These are phyloP conservation scores for Meandrina meandrites DNA, from an alignment of 92 coral and sea anemone genomes.

Conservation along the genomic window DNA sequence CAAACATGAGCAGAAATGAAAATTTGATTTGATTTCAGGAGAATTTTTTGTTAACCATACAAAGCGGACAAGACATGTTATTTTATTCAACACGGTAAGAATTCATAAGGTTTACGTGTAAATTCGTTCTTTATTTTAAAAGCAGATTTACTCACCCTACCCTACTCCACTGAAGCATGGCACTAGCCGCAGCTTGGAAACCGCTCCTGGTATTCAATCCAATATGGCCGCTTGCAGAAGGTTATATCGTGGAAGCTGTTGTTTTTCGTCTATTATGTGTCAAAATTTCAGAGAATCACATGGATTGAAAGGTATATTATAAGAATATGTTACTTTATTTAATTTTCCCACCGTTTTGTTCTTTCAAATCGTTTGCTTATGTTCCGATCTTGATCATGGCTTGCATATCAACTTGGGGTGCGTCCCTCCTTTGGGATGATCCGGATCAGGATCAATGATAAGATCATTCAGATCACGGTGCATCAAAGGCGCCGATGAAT, in stretches of 20 bases:
- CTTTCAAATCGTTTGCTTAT: neutral
- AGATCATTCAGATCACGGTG: too few species aligned
- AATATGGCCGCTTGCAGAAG: slow-evolving; percentile 32
- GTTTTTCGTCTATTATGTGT: neutral
- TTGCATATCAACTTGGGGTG: too few species aligned
- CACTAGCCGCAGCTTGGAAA: neutral
- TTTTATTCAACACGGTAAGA: neutral
- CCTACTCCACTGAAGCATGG: neutral
- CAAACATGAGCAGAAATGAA: neutral
- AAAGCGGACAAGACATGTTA: neutral
- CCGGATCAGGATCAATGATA: too few species aligned
- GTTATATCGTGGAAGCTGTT: neutral
- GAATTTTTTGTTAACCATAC: neutral
- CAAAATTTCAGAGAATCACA: neutral
- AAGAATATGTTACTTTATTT: neutral
- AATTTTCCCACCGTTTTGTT: neutral
- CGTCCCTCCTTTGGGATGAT: too few species aligned
- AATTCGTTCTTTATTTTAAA: neutral
- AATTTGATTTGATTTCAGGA: neutral
- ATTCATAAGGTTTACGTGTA: neutral
- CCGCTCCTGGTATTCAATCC: neutral
- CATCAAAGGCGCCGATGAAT: too few species aligned
- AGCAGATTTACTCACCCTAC: neutral
- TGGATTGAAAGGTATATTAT: slow-evolving; percentile 17
- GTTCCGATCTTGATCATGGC: neutral